Percentiles rank a stretch among this genome's conserved stretches.
These are phyloP conservation scores for Parnassius glacialis DNA, from an alignment of 2,888 invertebrate species.

Conservation along the genomic window DNA sequence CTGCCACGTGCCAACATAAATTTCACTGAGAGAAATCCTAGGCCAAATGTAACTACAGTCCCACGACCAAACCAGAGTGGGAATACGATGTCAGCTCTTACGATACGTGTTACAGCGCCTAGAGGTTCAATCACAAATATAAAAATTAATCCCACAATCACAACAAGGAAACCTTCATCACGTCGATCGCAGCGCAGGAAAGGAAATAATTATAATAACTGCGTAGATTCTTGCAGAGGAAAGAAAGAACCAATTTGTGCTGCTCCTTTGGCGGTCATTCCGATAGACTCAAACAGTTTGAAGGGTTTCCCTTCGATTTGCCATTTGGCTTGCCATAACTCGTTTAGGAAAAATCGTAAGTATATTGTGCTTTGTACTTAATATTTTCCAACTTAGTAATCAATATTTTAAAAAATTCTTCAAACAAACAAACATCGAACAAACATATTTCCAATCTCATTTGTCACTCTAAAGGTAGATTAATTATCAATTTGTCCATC, in stretches of 20 bases:
- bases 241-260: conserved; percentile 63
- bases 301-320: conserved; percentile 72
- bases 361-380: conserved; percentile 26
- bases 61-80: conserved; percentile 23
- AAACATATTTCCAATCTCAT: too few relatives aligned
- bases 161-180: conserved; percentile 46
- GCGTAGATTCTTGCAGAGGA: conserved; percentile 57
- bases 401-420: too few relatives aligned
- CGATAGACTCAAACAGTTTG: conserved; percentile 57
- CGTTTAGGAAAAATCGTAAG: conserved; percentile 66
- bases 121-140: conserved; percentile 62
- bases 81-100: conserved; percentile 37
- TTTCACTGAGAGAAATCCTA: neutral
- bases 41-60: conserved; percentile 22
- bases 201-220: conserved; percentile 59
- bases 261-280: conserved; percentile 50
- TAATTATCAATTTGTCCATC: too few relatives aligned
- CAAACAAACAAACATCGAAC: too few relatives aligned
- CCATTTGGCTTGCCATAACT: conserved; percentile 73
- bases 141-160: conserved; percentile 49
- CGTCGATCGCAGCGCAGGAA: conserved; percentile 45
- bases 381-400: too few relatives aligned
- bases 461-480: too few relatives aligned
- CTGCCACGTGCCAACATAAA: conserved; percentile 3
- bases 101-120: conserved; percentile 60